Evolutionary conservation across 2,888 invertebrate species (phyloP), one percentile per base, ranked within the genome.

Genomic region (Apeira syringaria): DNA sequence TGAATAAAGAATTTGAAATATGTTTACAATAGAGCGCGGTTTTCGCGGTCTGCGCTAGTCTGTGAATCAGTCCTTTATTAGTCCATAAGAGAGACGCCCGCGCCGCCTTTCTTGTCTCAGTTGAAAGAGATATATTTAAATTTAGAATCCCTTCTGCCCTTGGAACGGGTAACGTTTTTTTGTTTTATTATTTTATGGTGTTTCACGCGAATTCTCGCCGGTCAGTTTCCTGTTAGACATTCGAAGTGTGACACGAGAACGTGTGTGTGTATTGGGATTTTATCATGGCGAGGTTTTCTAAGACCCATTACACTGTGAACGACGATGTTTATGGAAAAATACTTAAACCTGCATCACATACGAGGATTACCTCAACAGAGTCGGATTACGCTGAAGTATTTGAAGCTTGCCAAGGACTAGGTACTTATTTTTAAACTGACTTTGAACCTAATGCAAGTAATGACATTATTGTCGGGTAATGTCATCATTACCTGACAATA

Each of bases 1-100:
- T 12, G 27, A 5, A 20, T 20, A 37, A 59, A 65, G 68, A 68
- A 15, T 3, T 72, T 68, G 53, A 59, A 67, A 68, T 79, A 80
- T 76, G 66, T 80, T 72, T 83, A 69, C 72, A 75, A 64, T 59
- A 68, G 71, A 64, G 66, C 62, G 68, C 78, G 74, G 80, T 79
- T 84, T 80, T 80, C 80, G 85, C 81, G 78, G 77, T 74, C 64
- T 65, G 76, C 76, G 77, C 79, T 64, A 60, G 55, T 47, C 73
- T 71, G 74, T 86, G 89, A 86, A 80, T 88, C 88, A 89, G 89
- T 88, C 69, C 69, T 72, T 76, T 74, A 80, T 84, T 80, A 85
- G 85, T 71, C 82, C 79, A 87, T 87, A 87, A 68, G 73, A 76
- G 76, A 78, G 79, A 62, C 84, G 88, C 85, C 55, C 88, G 88